A percentile compares a stretch with the other conserved stretches of the same genome.
These are phyloP conservation scores for Calliopsis andreniformis DNA, from an alignment of 1,140 invertebrate species.

Conservation along the genomic window DNA sequence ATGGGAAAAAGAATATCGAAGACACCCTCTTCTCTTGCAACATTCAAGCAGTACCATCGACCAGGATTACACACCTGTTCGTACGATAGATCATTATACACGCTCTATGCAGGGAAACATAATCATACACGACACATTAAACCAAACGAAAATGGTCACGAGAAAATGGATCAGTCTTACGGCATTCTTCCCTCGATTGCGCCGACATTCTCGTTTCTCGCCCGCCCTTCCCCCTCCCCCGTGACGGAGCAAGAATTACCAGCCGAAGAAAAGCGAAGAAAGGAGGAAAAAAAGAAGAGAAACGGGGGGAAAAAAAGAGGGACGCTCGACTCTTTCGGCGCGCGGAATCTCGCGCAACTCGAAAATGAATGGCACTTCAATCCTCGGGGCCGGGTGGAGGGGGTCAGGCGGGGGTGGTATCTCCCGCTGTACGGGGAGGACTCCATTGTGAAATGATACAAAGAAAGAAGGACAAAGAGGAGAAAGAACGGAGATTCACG, in stretches of 20 bases:
- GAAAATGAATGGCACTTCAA: slow-evolving; percentile 67
- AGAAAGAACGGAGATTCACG: slow-evolving; percentile 25
- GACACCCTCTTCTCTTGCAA: too few species aligned
- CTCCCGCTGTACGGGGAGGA: slow-evolving; percentile 28
- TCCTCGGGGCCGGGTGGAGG: slow-evolving; percentile 24
- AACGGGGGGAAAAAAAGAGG: slow-evolving; percentile 31
- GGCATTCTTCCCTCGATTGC: neutral
- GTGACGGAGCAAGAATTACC: slow-evolving; percentile 25
- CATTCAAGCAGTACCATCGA: too few species aligned
- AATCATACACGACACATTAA: too few species aligned
- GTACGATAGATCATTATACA: too few species aligned
- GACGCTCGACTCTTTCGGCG: slow-evolving; percentile 24
- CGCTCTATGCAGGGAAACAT: too few species aligned
- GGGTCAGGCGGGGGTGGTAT: slow-evolving; percentile 44
- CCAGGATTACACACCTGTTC: too few species aligned
- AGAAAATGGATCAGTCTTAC: neutral
- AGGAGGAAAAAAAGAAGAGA: neutral
- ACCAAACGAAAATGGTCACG: too few species aligned
- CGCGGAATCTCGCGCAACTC: slow-evolving; percentile 46
- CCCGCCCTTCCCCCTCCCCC: neutral
- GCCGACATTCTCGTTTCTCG: neutral
- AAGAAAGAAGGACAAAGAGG: slow-evolving; percentile 52
- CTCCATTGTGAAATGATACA: slow-evolving; percentile 72
- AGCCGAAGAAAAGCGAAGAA: slow-evolving; percentile 4
- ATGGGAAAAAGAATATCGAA: too few species aligned